Evolutionary conservation across 2,113 vertebrate genomes (phyloP).

Genomic region (Hylia prasina): DNA sequence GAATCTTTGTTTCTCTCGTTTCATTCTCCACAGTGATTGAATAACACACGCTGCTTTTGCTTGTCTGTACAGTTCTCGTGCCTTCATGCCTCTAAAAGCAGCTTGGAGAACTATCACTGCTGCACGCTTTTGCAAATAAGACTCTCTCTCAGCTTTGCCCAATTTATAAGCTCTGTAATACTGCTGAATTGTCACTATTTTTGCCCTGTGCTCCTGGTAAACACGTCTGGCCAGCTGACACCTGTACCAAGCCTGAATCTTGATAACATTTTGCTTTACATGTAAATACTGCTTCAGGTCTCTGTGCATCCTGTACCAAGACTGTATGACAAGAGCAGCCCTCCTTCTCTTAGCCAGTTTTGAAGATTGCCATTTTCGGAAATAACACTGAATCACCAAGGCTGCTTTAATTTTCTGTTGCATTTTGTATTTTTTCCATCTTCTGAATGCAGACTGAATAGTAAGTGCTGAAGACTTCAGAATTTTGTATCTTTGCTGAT

Average conservation of each 20-base stretch:
- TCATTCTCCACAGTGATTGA: slow-evolving; percentile 69
- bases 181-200: slow-evolving; percentile 60
- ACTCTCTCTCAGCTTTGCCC: slow-evolving; percentile 5
- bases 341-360: slow-evolving; percentile 29
- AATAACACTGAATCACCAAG: slow-evolving; percentile 76
- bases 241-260: slow-evolving; percentile 71
- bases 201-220: slow-evolving; percentile 35
- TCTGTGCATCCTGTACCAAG: slow-evolving; percentile 79
- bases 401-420: slow-evolving; percentile 64
- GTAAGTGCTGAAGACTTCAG: slow-evolving; percentile 65
- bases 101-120: slow-evolving; percentile 60
- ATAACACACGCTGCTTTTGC: slow-evolving; percentile 42
- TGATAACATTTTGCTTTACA: slow-evolving; percentile 28
- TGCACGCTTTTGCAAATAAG: slow-evolving; percentile 46
- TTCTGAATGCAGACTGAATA: slow-evolving; percentile 79
- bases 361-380: slow-evolving; percentile 71
- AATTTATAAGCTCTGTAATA: slow-evolving; percentile 53
- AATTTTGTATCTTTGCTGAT: slow-evolving; percentile 58
- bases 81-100: slow-evolving; percentile 61
- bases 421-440: slow-evolving; percentile 70
- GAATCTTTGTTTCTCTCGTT: slow-evolving; percentile 41
- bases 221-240: slow-evolving; percentile 24
- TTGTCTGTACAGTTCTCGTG: background rate
- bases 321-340: slow-evolving; percentile 81
- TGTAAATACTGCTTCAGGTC: slow-evolving; percentile 30